These are phyloP conservation scores for Carlito syrichta DNA, from an alignment of 2,113 vertebrate genomes.

Conservation along the genomic window DNA sequence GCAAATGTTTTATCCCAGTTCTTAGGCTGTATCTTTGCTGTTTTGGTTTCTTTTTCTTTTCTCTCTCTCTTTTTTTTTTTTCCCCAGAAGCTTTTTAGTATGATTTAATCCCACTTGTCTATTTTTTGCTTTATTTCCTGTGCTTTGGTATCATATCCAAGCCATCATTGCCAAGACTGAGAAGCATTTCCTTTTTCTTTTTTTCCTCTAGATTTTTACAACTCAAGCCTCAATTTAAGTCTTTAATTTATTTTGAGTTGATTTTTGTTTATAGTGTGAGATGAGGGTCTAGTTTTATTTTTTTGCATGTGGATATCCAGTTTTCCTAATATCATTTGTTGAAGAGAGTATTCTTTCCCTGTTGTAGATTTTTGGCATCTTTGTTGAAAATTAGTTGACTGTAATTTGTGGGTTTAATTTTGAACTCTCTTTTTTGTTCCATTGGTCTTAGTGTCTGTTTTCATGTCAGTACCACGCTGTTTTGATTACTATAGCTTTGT, in stretches of 20 bases:
- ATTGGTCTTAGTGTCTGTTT: background rate
- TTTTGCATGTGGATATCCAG: background rate
- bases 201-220: background rate
- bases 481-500: background rate
- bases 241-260: background rate
- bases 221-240: background rate
- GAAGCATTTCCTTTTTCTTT: background rate
- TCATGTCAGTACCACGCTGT: background rate
- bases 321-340: background rate
- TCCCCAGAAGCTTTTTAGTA: background rate
- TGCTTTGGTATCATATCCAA: background rate
- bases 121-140: background rate
- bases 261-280: background rate
- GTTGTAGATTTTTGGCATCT: background rate
- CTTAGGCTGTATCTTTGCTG: background rate
- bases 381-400: background rate
- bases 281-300: background rate
- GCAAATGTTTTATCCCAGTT: background rate
- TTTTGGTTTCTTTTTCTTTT: background rate
- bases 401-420: background rate
- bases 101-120: background rate
- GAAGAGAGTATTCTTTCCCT: background rate
- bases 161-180: background rate
- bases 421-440: background rate
- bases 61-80: background rate